Conservation (phyloP, 2,797 vertebrate genomes). For the Pampus argenteus region DNA sequence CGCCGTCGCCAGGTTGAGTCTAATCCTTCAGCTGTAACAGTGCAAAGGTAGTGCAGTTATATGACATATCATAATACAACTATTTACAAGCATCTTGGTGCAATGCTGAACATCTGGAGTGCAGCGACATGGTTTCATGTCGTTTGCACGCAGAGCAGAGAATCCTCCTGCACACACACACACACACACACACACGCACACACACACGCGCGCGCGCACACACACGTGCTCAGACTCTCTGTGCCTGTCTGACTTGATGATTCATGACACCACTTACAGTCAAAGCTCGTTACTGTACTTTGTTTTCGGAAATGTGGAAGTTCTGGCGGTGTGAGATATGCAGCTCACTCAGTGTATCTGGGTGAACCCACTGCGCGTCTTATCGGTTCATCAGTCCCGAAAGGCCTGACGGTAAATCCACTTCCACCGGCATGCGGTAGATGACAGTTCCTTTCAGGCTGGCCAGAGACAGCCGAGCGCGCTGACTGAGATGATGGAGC, state of each 20-base stretch:
- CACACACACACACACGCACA: too few species aligned
- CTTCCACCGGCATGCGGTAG: conserved; percentile 33
- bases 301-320: neutral
- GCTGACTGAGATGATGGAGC: conserved; percentile 49
- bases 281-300: neutral
- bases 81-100: neutral
- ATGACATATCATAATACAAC: neutral
- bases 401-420: neutral
- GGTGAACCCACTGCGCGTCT: neutral
- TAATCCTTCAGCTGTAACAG: conserved; percentile 3
- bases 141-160: too few species aligned
- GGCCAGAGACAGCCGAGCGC: conserved; percentile 44
- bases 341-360: neutral
- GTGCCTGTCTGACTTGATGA: neutral
- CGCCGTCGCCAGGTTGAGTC: neutral
- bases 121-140: too few species aligned
- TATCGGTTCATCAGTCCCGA: neutral
- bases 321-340: neutral
- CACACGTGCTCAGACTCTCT: neutral
- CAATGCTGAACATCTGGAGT: neutral
- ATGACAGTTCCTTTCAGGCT: conserved; percentile 5
- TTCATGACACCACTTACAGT: neutral
- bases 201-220: too few species aligned
- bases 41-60: conserved; percentile 10
- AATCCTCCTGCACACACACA: too few species aligned